Base-by-base conservation (phyloP, 1,140 invertebrate genomes). In the Oppia nitens region DNA sequence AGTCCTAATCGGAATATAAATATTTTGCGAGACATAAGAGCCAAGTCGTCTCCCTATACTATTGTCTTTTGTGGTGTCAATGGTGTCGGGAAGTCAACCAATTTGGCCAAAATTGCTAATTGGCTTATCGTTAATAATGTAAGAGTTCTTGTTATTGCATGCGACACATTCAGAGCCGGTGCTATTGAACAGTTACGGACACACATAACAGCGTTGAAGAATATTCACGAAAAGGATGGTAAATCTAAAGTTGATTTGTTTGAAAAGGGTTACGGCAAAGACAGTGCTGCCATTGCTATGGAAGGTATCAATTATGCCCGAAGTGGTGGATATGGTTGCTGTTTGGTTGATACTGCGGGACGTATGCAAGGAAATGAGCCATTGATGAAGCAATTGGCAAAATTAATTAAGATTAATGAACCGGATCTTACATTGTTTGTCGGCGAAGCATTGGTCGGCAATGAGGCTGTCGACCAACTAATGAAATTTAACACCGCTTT, bases 331-430 rank as follows among this genome's bases (percentile, higher is more conserved):
- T 80, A 90, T 51, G 90, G 98, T 75, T 80, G 97, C 17, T 93
- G 97, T 20, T 73, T 99, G 3, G 81, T 99, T 14, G 96, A 99
- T 72, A 99, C 95, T 1, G 94, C 96, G 27, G 96, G 96, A 6
- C 78, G 96, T 62, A 99, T 99, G 95, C 96, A 99, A 73, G 94
- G 98, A 73, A 99, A 99, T 73, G 95, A 98, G 71, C 95, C 95
- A 0, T 74, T 98, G 9, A 98, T 98, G 95, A 79, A 89, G 66
- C 88, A 94, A 12, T 74, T 98, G 14, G 83, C 93, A 2, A 98
- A 98, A 79, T 68, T 85, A 61, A 83, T 85, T 61, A 77, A 81
- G 65, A 79, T 95, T 17, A 99, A 99, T 71, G 82, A 92, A 66
- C 96, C 96, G 0, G 95, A 99, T 75, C 76, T 98, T 62, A 93